Base-by-base conservation (phyloP, 2,113 vertebrate species). In the Vimba vimba region DNA sequence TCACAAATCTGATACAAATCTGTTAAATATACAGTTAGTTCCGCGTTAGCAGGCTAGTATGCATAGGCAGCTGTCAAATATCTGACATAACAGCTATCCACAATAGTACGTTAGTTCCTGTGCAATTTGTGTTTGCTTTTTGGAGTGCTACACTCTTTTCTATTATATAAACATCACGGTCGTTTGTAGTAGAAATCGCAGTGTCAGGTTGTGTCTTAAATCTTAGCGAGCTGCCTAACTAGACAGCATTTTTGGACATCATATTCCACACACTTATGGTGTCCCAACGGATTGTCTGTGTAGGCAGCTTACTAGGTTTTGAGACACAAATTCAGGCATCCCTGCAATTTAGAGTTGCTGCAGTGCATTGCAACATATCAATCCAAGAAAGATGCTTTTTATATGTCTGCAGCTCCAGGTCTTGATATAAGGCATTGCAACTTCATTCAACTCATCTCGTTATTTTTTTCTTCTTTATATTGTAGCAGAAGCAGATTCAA, bases 21-120 rank as follows among this genome's bases (percentile, higher is more conserved):
- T 19, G 23, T 39, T 73, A 25, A 55, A 83, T 13, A 7, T 50
- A 21, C 66, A 71, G 80, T 71, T 55, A 15, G 64, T 83, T 83
- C 81, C 81, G 68, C 30, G 33, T 83, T 83, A 71, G 81, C 81
- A 73, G 33, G 50, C 81, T 82, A 68, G 66, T 73, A 11, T 43
- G 4, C 19, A 39, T n/a, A 25, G 25, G 6, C 9, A 33, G 5
- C 81, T 73, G 50, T 73, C 68, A 73, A 59, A 73, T 3, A 73
- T 36, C 66, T 27, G 5, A 69, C 30, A 12, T 4, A 23, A 47
- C 52, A 69, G 59, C 23, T 11, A 19, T 60, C 39, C 3, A 45
- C n/a, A 30, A 33, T 50, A 52, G 15, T 50, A 8, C 8, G 25
- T 13, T 79, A 21, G 6, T 25, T n/a, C 15, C 36, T 52, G 3